Evolutionary conservation across 1,140 invertebrate genomes (phyloP), one percentile per base, ranked within the genome.

Genomic region (Triops cancriformis): DNA sequence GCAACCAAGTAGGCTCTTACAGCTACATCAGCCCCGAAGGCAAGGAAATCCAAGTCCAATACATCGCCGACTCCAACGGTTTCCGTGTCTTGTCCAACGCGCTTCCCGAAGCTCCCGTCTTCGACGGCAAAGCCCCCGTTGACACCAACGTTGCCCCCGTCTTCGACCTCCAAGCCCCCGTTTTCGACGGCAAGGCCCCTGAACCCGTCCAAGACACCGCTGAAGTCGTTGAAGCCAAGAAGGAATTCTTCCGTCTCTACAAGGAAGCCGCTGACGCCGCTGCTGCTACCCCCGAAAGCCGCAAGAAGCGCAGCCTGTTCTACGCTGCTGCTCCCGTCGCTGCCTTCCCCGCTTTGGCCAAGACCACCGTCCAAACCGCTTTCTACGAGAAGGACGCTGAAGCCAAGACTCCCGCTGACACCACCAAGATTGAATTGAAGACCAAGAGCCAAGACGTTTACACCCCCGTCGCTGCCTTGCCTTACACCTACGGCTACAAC

Each of bases 1-100:
- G 31, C 31, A 37, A 37, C 31, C 31, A 37, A 31, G 72, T 79
- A 11, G 80, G 80, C 14, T 43, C 45, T 12, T 80, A 80, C 31
- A 37, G 79, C 14, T 80, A 80, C 74, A 74, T 76, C 27, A 76
- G 42, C 72, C 75, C 76, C 11, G 64, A 75, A 41, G 86, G 86
- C 18, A 82, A 81, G 79, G 82, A 88, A 28, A 84, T 88, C 80
- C 83, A 85, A 74, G 85, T 86, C 80, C 85, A 88, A 82, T 87
- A 86, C 81, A 82, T 85, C 45, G 86, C 86, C 79, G 85, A 85
- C 79, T 80, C 80, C 76, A 80, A 81, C 18, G 88, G 89, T 78
- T 89, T 87, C 85, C 87, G 88, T 74, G 88, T 86, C 26, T 85
- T 85, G 76, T 82, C 82, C 81, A 86, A 86, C 79, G 84, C 85